Base-by-base conservation (phyloP, 2,113 vertebrate species). In the Sturnus vulgaris region DNA sequence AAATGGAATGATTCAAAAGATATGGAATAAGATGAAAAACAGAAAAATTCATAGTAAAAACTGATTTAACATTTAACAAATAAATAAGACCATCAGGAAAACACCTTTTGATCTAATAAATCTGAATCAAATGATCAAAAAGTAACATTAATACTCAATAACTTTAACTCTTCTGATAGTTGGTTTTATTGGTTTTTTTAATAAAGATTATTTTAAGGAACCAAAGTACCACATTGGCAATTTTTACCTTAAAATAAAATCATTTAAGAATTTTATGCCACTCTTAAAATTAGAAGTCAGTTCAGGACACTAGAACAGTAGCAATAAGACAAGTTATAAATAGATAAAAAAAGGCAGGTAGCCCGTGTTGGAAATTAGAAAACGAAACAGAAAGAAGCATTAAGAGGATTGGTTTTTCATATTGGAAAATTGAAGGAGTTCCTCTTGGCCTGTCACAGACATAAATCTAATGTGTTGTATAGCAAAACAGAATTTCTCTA, bases 171-270 rank as follows among this genome's bases (percentile, higher is more conserved):
- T 77, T 77, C 35, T 47, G 27, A 39, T 44, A 24, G 7, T 2
- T 73, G 5, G 9, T 39, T 70, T 69, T 24, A 2, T 31, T n/a
- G 15, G 72, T 69, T 78, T 69, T 10, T 15, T 3, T 15, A 17
- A 50, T 49, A 22, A 40, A 57, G 3, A 1, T 25, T 31, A 9
- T 69, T 65, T 69, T n/a, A 50, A 28, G 28, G 22, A 71, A 57
- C 4, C 0, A 1, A 77, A 68, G 12, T 16, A 33, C 3, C 15
- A 39, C 5, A 30, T 5, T 76, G 21, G 6, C 4, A 47, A 52
- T 53, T 59, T 80, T 68, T 57, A 15, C 40, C 37, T 57, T 81
- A 55, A 50, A 42, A 77, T 55, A 18, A 20, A 69, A 42, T 56
- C 3, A 17, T 17, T 4, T 19, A 72, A 52, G 61, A 46, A 50